Base-by-base conservation (phyloP, 2,888 invertebrate species). In the Augiades crinisus region DNA sequence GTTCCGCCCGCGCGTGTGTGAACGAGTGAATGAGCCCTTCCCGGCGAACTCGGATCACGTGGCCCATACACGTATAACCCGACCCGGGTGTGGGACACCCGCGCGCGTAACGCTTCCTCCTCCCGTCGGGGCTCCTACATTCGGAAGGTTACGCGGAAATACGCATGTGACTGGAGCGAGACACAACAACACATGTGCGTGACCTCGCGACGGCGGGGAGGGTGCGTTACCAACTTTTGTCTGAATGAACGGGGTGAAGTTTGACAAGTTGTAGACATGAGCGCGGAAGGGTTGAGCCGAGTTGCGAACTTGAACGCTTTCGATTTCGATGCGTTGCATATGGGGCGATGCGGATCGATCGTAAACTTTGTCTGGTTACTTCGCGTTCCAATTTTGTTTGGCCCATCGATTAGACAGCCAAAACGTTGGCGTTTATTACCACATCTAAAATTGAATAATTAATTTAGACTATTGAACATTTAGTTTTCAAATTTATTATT, bases 241-340 rank as follows among this genome's bases (percentile, higher is more conserved):
- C 71, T 85, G 75, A 86, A 87, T 86, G 88, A 81, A 84, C 72
- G 76, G 82, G 81, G 80, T 75, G 72, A 78, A 76, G 68, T 79
- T 73, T 76, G 76, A 78, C 78, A 75, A 80, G 76, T 79, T 75
- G 78, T 78, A 76, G 79, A 79, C 81, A 76, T 73, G 75, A 73
- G 74, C 70, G 75, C 70, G 77, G 72, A 84, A 83, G 88, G 88
- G 86, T 85, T 86, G 81, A 66, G 67, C 65, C 61, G 69, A 79
- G 77, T 79, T 80, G 67, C 61, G 61, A 81, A 83, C 79, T 68
- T 80, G 78, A 67, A 44, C 30, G 76, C 84, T 87, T 86, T 89
- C 88, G 81, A 75, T 87, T 84, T 87, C 85, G 62, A 79, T 56
- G 60, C 49, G 78, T 70, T 80, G 76, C 86, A 87, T 87, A 80